These are phyloP conservation scores for Mallateleia sp. DNA, from an alignment of 2,888 invertebrate genomes.

Conservation along the genomic window DNA sequence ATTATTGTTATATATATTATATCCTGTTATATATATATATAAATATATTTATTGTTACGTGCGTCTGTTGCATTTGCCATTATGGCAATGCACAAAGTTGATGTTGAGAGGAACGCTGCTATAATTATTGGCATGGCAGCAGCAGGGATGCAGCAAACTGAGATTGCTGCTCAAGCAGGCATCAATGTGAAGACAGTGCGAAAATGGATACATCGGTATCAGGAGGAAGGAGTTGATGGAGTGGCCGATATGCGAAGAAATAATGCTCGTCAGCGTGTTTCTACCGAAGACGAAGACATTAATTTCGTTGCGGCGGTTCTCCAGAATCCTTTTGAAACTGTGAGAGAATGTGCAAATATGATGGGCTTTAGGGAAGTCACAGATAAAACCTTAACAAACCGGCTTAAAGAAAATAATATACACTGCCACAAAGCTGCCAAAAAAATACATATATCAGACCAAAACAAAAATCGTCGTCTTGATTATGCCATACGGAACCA, in stretches of 20 bases:
- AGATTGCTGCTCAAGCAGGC: too few species aligned
- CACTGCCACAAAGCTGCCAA: conserved; percentile 10
- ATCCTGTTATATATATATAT: too few species aligned
- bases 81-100: too few species aligned
- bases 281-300: neutral
- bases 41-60: too few species aligned
- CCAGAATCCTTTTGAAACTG: neutral
- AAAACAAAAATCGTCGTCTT: too few species aligned
- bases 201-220: neutral
- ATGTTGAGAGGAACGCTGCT: too few species aligned
- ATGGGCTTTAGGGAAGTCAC: neutral
- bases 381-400: neutral
- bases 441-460: neutral
- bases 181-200: too few species aligned
- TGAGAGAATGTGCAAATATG: neutral
- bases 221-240: neutral
- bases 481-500: too few species aligned
- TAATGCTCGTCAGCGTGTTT: neutral
- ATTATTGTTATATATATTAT: too few species aligned
- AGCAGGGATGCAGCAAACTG: too few species aligned
- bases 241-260: neutral
- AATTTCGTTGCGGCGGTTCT: neutral
- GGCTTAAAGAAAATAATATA: conserved; percentile 21
- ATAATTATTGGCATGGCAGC: too few species aligned
- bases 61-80: too few species aligned